Evolutionary conservation across 2,113 vertebrate genomes (phyloP).

Genomic region (Gnathonemus echidnorhynchus): DNA sequence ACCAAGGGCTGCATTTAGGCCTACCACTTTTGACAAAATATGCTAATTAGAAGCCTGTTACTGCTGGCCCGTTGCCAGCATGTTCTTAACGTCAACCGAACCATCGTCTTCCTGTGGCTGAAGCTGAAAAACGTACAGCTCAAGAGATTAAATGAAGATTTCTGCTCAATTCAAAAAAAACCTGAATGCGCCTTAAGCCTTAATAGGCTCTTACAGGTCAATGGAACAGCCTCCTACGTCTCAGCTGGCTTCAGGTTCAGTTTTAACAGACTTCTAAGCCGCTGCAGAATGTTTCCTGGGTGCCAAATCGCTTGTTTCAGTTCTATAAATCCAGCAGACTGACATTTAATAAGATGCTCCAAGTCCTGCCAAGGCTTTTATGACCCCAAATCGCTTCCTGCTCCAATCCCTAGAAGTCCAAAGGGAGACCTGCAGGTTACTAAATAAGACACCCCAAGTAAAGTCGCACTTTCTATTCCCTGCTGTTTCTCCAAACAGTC

Average conservation of each 20-base stretch:
- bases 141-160: neutral
- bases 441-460: neutral
- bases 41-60: neutral
- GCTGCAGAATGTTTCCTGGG: neutral
- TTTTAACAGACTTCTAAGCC: neutral
- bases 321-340: neutral
- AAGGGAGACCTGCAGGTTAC: neutral
- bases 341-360: neutral
- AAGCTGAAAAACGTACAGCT: neutral
- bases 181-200: neutral
- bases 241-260: neutral
- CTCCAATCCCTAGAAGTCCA: neutral
- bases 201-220: conserved; percentile 1
- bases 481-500: neutral
- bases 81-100: neutral
- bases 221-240: neutral
- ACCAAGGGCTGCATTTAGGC: neutral
- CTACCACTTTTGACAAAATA: neutral
- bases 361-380: neutral
- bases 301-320: neutral
- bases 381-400: conserved; percentile 1
- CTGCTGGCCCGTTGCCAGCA: neutral
- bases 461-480: neutral
- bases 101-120: neutral
- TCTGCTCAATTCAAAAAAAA: neutral